Conservation (phyloP, 2,797 vertebrate genomes). For the Peromyscus attwateri region DNA sequence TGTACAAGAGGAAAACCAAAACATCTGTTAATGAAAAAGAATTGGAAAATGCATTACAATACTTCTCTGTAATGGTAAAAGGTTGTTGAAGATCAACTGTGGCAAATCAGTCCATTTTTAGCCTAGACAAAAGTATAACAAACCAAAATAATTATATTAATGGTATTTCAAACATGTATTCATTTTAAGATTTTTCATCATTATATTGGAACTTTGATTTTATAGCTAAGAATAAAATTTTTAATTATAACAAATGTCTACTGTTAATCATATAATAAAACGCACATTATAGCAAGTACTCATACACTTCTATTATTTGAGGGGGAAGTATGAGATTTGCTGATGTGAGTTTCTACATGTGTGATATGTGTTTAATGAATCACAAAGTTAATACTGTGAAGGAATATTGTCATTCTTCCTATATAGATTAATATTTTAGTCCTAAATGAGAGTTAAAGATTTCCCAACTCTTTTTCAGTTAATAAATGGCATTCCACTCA, state of each 20-base stretch:
- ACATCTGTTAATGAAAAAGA: not conserved
- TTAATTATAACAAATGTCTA: not conserved
- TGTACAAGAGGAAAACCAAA: not conserved
- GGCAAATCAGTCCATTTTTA: not conserved
- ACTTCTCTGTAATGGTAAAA: not conserved
- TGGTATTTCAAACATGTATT: not conserved
- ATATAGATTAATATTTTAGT: constrained; percentile 22
- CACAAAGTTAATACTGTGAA: not conserved
- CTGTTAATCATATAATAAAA: not conserved
- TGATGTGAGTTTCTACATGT: not conserved
- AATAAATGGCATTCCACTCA: not conserved
- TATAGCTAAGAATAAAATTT: not conserved
- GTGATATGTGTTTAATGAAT: not conserved
- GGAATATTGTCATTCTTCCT: not conserved
- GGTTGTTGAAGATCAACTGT: not conserved
- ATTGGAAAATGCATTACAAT: not conserved
- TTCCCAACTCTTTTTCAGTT: not conserved
- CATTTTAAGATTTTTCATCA: not conserved
- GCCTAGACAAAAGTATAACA: not conserved
- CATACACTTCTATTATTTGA: not conserved
- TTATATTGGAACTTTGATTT: not conserved
- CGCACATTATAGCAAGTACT: not conserved
- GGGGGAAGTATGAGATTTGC: not conserved
- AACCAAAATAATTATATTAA: not conserved
- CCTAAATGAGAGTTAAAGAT: constrained; percentile 11